A percentile compares a stretch with the other conserved stretches of the same genome.
Evolutionary conservation across 1,140 invertebrate genomes (phyloP).

Genomic region (Ericerus pela): DNA sequence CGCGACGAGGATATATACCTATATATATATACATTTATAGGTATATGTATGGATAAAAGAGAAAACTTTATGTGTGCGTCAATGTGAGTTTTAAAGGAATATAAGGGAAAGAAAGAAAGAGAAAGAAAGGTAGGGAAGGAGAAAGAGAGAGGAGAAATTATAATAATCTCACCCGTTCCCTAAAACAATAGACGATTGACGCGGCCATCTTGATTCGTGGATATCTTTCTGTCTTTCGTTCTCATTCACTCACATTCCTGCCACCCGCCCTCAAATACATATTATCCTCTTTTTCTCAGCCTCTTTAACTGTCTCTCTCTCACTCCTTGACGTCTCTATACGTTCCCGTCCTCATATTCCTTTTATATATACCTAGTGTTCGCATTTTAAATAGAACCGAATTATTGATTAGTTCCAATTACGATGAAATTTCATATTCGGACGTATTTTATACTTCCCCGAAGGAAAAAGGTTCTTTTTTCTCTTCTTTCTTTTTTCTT

Average conservation of each 20-base stretch:
- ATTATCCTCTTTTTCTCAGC: neutral
- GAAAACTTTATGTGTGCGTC: constrained; percentile 3
- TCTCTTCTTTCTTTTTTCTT: too few relatives aligned
- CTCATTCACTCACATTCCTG: constrained; percentile 13
- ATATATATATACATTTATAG: too few relatives aligned
- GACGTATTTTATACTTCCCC: constrained; percentile 9
- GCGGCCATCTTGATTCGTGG: constrained; percentile 20
- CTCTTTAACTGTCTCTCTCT: neutral
- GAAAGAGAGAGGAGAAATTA: too few relatives aligned
- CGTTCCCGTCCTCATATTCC: neutral
- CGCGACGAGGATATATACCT: too few relatives aligned
- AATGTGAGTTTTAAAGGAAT: constrained; percentile 12
- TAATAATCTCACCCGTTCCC: constrained; percentile 12
- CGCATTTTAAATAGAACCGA: constrained; percentile 11
- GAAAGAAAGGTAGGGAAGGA: too few relatives aligned
- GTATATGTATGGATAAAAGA: constrained; percentile 7
- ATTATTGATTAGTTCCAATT: constrained; percentile 12
- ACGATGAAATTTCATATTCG: constrained; percentile 11
- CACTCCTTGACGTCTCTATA: neutral
- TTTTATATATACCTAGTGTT: neutral
- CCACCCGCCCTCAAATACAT: constrained; percentile 1
- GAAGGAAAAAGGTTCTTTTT: too few relatives aligned
- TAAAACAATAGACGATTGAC: constrained; percentile 21
- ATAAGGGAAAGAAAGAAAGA: constrained; percentile 7
- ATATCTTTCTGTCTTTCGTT: constrained; percentile 18